Base-by-base conservation (phyloP, 2,113 vertebrate genomes). In the Labeo catla region DNA sequence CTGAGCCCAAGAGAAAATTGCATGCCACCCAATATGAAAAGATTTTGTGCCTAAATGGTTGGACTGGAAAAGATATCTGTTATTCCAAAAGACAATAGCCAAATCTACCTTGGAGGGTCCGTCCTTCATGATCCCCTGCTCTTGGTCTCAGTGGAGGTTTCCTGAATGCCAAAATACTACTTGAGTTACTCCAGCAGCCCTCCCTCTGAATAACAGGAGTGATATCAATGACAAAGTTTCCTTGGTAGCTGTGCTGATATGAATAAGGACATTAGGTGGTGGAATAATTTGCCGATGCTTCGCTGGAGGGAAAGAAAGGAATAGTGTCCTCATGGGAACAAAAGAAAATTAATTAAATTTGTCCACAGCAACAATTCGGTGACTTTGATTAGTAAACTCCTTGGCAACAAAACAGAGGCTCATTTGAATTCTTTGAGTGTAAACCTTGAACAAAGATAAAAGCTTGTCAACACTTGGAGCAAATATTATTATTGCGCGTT, bases 301-400 rank as follows among this genome's bases (percentile, higher is more conserved):
- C 88, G 91, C 91, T 92, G 52, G 57, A 87, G 87, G 91, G 90
- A 87, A 92, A 91, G 93, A 94, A 94, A 93, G 84, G 82, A 94
- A 93, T 93, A 90, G 92, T 94, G 94, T 94, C 94, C 90, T 94
- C 90, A 91, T 90, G 52, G 87, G 89, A 93, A 92, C 89, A 93
- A 94, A 93, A 94, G 90, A 80, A 91, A 94, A 94, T 94, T 92
- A 94, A 95, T 95, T 93, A 87, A 93, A 94, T 93, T 93, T 94
- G 91, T 94, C 91, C 91, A 94, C 91, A 77, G 84, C 91, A 89
- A 93, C 92, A 94, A 92, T 93, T 91, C 57, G 84, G 81, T 85
- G 89, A 91, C 92, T 93, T 92, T 93, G 93, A 95, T 94, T 93
- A 93, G 93, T 92, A 74, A 84, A 92, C 84, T 91, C 79, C 3